Percentiles rank a stretch among this genome's conserved stretches.
phyloP scores from a whole-genome alignment of 2,113 vertebrate species.

The Zosterops japonicus region DNA sequence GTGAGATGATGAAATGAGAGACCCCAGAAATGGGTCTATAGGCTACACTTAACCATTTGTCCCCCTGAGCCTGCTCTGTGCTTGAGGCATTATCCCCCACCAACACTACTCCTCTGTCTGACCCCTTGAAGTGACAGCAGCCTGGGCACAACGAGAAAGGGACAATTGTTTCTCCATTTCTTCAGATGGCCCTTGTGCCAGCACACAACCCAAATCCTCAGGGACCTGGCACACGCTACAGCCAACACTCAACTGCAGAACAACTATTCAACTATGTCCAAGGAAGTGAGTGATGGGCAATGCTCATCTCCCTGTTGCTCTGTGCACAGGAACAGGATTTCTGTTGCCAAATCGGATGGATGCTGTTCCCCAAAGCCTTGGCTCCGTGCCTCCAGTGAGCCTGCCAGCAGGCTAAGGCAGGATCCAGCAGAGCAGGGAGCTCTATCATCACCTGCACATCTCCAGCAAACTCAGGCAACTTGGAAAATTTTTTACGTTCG shows the following conservation, averaged over 20 bases:
- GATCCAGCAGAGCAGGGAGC: background rate
- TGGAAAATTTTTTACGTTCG: background rate
- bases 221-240: background rate
- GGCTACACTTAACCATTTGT: background rate
- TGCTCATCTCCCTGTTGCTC: background rate
- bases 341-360: background rate
- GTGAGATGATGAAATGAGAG: background rate
- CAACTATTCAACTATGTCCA: background rate
- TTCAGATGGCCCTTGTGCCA: background rate
- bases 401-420: background rate
- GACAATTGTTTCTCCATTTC: background rate
- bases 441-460: background rate
- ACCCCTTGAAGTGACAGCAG: background rate
- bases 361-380: background rate
- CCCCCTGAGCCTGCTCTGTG: fast-evolving
- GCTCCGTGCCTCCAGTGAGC: background rate
- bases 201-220: background rate
- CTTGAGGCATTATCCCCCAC: fast-evolving
- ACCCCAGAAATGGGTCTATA: background rate
- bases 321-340: background rate
- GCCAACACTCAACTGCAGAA: background rate
- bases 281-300: background rate
- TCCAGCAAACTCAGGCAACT: background rate
- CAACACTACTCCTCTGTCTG: background rate
- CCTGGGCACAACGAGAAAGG: background rate